Evolutionary conservation across 2,888 invertebrate species (phyloP), one percentile per base, ranked within the genome.

Genomic region (Muschampia plurimacula): DNA sequence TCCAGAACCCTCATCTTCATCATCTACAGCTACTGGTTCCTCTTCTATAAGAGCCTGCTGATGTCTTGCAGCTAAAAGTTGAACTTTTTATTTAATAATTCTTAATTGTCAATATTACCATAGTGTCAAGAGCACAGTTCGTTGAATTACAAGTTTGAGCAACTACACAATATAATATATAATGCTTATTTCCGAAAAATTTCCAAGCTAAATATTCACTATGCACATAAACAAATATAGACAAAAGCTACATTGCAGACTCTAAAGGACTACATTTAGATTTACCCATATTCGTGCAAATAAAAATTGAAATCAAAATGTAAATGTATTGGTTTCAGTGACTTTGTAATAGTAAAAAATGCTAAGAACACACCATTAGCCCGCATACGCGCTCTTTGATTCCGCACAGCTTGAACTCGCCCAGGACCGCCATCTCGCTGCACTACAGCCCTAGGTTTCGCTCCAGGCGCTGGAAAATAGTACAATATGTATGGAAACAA

Each of bases 391-490:
- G 95, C 96, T 66, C 97, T 95, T 81, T 96, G 96, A 87, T 97
- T 97, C 76, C 97, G 95, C 5, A 96, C 96, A 46, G 96, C 96
- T 81, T 96, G 97, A 0, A 96, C 97, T 81, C 97, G 94, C 67
- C 97, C 95, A 28, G 96, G 96, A 0, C 95, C 95, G 63, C 95
- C 96, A 85, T 96, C 95, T 78, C 91, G 84, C 70, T 87, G 92
- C 2, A 80, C 89, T 0, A 89, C 91, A 68, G 92, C 88, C 75
- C 91, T 84, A 10, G 92, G 90, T 76, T 86, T 87, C 4, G 85
- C 88, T 72, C 83, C 89, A 83, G 83, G 89, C 91, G 78, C 59
- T 65, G 69, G 72, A 74, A 76, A 55, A 57, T 28, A 15, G 12
- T 8, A 39, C 6, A 62, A 44, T 13, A 44, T 41, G 39, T 28